Evolutionary conservation across 2,113 vertebrate species (phyloP).

Genomic region (Anser cygnoides): DNA sequence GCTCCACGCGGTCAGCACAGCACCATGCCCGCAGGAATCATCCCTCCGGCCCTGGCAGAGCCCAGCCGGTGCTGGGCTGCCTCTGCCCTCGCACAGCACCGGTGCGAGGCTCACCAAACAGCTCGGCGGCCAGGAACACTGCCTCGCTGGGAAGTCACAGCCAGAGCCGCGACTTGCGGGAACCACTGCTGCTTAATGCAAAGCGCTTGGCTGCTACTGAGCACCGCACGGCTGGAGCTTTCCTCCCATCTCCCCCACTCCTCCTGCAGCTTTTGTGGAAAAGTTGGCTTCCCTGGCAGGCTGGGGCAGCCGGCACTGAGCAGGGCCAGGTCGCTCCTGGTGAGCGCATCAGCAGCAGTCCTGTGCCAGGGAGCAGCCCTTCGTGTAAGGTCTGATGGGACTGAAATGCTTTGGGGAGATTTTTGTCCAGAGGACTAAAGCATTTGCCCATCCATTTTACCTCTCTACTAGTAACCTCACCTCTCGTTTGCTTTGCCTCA

Average conservation of each 20-base stretch:
- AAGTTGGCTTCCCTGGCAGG: neutral
- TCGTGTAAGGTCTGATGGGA: fast-evolving
- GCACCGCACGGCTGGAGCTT: neutral
- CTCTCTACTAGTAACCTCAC: fast-evolving
- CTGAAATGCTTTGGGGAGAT: fast-evolving
- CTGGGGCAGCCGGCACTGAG: too few species aligned
- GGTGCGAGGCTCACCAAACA: neutral
- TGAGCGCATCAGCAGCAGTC: neutral
- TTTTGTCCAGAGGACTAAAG: neutral
- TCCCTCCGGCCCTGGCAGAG: fast-evolving
- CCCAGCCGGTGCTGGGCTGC: fast-evolving
- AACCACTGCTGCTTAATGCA: neutral
- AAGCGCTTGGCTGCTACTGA: neutral
- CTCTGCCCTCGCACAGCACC: neutral
- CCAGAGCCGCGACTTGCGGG: neutral
- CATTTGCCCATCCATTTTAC: fast-evolving
- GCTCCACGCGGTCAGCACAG: neutral
- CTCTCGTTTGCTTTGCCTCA: neutral
- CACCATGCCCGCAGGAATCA: fast-evolving
- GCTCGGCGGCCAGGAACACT: neutral
- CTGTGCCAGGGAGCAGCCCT: neutral
- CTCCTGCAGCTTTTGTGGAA: neutral
- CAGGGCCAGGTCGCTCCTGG: fast-evolving
- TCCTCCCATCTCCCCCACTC: neutral
- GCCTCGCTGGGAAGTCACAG: neutral